phyloP scores from a whole-genome alignment of 1,140 invertebrate species.

The Bombus confusus region DNA sequence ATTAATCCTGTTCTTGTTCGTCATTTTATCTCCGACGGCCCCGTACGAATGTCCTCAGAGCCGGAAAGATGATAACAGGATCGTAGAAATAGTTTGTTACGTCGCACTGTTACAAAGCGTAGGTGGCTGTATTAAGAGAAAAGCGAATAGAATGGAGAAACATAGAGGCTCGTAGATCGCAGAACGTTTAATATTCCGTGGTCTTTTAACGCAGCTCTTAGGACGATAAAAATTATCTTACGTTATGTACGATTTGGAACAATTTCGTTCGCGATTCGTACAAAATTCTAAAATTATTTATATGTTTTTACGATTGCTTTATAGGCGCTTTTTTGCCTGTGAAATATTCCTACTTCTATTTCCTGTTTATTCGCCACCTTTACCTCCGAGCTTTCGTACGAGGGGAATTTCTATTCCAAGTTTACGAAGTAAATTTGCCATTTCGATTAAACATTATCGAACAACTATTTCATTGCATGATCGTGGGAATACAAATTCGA shows the following conservation, averaged over 20 bases:
- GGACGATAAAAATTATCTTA: slow-evolving; percentile 26
- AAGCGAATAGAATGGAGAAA: neutral
- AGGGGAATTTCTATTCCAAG: neutral
- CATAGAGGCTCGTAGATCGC: slow-evolving; percentile 4
- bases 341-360: too few species aligned
- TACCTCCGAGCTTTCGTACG: neutral
- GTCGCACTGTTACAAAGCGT: slow-evolving; percentile 41
- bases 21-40: slow-evolving; percentile 25
- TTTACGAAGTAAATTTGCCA: neutral
- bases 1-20: slow-evolving; percentile 73
- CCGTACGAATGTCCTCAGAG: slow-evolving; percentile 63
- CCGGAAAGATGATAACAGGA: slow-evolving; percentile 72
- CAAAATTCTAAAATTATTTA: neutral
- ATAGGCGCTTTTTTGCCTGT: too few species aligned
- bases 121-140: neutral
- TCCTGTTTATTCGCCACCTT: too few species aligned
- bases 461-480: too few species aligned
- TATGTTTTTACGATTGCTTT: neutral
- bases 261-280: slow-evolving; percentile 48
- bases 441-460: too few species aligned
- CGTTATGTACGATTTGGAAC: slow-evolving; percentile 12
- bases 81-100: slow-evolving; percentile 72
- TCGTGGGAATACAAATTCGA: neutral
- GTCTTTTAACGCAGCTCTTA: slow-evolving; percentile 9
- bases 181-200: slow-evolving; percentile 57